Evolutionary conservation across 1,140 invertebrate species (phyloP), one percentile per base, ranked within the genome.

Genomic region (Lucilia sericata): DNA sequence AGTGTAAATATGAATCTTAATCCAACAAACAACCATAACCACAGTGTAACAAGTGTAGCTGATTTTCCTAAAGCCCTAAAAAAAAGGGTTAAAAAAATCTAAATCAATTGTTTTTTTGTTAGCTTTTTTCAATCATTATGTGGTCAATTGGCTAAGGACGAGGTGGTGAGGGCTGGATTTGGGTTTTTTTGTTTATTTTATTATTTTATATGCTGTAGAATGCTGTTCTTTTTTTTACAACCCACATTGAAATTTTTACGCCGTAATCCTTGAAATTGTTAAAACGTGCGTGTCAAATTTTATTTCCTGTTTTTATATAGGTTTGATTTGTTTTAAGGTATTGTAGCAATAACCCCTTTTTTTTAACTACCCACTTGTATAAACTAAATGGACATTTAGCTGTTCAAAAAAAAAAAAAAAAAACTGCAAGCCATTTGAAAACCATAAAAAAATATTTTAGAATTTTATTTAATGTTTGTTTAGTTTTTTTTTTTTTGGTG

Each of bases 261-360:
- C 19, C 65, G 65, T 70, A 70, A 70, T 70, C 65, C 65, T 70
- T 70, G 65, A 70, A 70, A 70, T 70, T 70, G 65, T 70, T 70
- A 70, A 70, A 70, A 70, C 65, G 65, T 70, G 65, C 65, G 65
- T 70, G 21, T 70, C 65, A 70, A 70, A 70, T 70, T 70, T 70
- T 70, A 70, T 70, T 19, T 70, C 65, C 65, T 21, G 10, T 7
- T 42, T 21, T 21, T 25, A 70, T 70, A 30, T 30, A 30, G 5
- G 5, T 17, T 70, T 70, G 65, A 25, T 70, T 21, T 70, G 19
- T 70, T 70, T 7, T 70, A 70, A 70, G 65, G 65, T 70, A 70
- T 70, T 70, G 1, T 3, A 3, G 25, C 65, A 25, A 25, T 70
- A 70, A 70, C 21, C 65, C 65, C 21, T 19, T 70, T 70, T n/a